phyloP scores from a whole-genome alignment of 30 jellyfish, hydroid and myxozoan species.

The Mastigias papua region DNA sequence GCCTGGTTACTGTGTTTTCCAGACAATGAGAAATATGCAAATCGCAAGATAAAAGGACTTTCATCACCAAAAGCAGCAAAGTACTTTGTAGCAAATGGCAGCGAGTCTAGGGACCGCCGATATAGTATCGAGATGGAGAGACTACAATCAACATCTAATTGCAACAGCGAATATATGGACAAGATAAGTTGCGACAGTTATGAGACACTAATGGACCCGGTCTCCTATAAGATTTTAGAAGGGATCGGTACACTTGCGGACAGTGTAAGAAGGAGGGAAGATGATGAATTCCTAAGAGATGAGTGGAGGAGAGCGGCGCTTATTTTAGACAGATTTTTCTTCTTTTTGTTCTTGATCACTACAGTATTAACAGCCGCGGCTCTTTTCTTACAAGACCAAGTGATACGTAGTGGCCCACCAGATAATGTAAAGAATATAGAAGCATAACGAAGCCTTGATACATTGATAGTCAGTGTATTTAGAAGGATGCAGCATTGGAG shows the following conservation, averaged over 20 bases:
- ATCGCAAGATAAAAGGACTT: slow-evolving; percentile 24
- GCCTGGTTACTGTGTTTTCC: slow-evolving; percentile 76
- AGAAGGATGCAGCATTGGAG: no score
- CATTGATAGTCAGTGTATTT: neutral
- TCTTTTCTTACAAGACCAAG: slow-evolving; percentile 79
- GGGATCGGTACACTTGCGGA: slow-evolving; percentile 87
- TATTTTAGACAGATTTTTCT: slow-evolving; percentile 77
- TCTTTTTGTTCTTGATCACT: slow-evolving; percentile 58
- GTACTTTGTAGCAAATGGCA: slow-evolving; percentile 67
- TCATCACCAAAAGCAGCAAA: slow-evolving; percentile 46
- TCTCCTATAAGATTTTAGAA: slow-evolving; percentile 74
- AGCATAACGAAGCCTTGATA: neutral
- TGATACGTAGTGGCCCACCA: slow-evolving; percentile 77
- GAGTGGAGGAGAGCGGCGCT: slow-evolving; percentile 88
- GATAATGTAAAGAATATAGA: slow-evolving; percentile 21
- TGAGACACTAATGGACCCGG: slow-evolving; percentile 82
- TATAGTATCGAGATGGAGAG: slow-evolving; percentile 71
- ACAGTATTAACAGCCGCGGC: slow-evolving; percentile 79
- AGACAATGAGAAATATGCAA: slow-evolving; percentile 48
- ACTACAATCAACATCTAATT: slow-evolving; percentile 47
- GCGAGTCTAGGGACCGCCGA: slow-evolving; percentile 40
- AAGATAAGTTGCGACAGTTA: slow-evolving; percentile 68
- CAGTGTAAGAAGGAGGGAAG: slow-evolving; percentile 81
- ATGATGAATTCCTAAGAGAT: slow-evolving; percentile 77
- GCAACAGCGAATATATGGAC: slow-evolving; percentile 63